Percentiles rank a stretch among this genome's conserved stretches.
Evolutionary conservation across 2,888 invertebrate genomes (phyloP).

Genomic region (Dastarcus helophoroides): DNA sequence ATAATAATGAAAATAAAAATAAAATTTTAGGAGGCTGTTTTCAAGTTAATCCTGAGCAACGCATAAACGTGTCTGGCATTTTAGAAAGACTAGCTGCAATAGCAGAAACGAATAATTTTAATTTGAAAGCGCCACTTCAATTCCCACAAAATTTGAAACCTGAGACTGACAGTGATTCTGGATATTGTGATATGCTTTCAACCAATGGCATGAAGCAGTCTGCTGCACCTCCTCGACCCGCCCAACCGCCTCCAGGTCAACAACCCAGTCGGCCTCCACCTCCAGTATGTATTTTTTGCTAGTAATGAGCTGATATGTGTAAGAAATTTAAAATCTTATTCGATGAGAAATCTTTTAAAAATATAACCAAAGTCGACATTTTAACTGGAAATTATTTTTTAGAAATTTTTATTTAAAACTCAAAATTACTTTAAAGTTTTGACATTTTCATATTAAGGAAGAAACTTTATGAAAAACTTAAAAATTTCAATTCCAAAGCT

Average conservation of each 20-base stretch:
- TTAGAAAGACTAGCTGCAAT: slow-evolving; percentile 81
- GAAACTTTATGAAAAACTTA: too few relatives aligned
- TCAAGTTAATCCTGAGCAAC: slow-evolving; percentile 68
- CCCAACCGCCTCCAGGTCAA: slow-evolving; percentile 21
- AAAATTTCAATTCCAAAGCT: too few relatives aligned
- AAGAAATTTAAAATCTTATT: too few relatives aligned
- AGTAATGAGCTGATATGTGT: too few relatives aligned
- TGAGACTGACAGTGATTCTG: slow-evolving; percentile 18
- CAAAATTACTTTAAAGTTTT: too few relatives aligned
- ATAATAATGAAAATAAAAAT: neutral
- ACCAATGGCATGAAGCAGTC: slow-evolving; percentile 21
- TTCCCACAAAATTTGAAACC: slow-evolving; percentile 43
- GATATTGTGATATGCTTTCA: slow-evolving; percentile 21
- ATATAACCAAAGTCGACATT: too few relatives aligned
- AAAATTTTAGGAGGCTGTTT: slow-evolving; percentile 61
- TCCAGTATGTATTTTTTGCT: slow-evolving; percentile 7
- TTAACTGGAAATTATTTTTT: too few relatives aligned
- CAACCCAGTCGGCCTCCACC: slow-evolving; percentile 20
- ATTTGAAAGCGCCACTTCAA: slow-evolving; percentile 67
- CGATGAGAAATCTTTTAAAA: too few relatives aligned
- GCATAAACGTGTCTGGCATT: slow-evolving; percentile 67
- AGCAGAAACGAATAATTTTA: slow-evolving; percentile 73
- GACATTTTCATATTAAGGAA: too few relatives aligned
- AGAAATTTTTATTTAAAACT: too few relatives aligned
- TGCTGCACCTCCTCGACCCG: slow-evolving; percentile 27